A percentile compares a stretch with the other conserved stretches of the same genome.
Conservation (phyloP, 2,888 invertebrate genomes). For the Esperia sulphurella region DNA sequence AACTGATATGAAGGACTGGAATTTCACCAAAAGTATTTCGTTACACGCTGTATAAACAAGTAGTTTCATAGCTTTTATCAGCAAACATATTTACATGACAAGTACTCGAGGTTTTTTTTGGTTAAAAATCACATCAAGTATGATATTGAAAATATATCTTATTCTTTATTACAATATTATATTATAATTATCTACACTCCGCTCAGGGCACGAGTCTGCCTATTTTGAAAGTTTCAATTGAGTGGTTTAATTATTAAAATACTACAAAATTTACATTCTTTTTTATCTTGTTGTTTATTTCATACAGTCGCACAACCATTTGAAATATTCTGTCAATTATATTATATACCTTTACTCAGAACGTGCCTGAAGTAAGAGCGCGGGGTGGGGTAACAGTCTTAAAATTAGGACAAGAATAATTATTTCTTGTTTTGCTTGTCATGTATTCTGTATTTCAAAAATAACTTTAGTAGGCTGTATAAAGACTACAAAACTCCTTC, state of each 20-base stretch:
- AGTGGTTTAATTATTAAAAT: not conserved
- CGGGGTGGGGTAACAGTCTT: too few relatives aligned
- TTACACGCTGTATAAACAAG: not conserved
- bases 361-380: too few relatives aligned
- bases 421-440: too few relatives aligned
- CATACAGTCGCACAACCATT: conserved; percentile 14
- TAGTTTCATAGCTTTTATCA: conserved; percentile 11
- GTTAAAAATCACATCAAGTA: conserved; percentile 73
- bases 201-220: conserved; percentile 22
- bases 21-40: not conserved
- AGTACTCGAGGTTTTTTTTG: conserved; percentile 60
- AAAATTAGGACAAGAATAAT: too few relatives aligned
- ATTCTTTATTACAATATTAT: conserved; percentile 17
- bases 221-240: not conserved
- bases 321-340: too few relatives aligned
- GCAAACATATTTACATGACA: conserved; percentile 52
- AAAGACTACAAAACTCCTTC: too few relatives aligned
- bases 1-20: not conserved
- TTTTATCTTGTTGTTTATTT: not conserved
- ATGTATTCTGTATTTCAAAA: too few relatives aligned
- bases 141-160: conserved; percentile 55
- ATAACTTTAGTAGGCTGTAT: too few relatives aligned
- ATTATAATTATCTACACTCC: conserved; percentile 47
- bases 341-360: not conserved
- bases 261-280: conserved; percentile 15